These are phyloP conservation scores for Brachionus koreanus DNA, from an alignment of 1,140 invertebrate species.

Conservation along the genomic window DNA sequence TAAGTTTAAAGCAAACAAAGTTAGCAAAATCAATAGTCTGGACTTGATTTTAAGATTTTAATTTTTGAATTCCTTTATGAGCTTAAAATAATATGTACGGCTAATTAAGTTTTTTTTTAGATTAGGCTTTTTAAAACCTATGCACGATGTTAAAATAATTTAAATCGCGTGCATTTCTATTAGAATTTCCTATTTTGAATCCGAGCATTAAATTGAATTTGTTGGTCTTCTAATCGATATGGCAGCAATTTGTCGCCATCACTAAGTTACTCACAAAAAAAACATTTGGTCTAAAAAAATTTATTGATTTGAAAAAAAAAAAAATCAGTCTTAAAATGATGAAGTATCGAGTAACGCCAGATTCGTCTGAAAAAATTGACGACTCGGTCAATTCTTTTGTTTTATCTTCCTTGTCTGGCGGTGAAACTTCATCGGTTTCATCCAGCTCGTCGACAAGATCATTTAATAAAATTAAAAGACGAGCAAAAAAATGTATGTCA, in stretches of 20 bases:
- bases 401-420: not conserved
- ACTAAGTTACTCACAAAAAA: slow-evolving; percentile 9
- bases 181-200: not conserved
- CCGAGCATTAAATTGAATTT: not conserved
- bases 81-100: not conserved
- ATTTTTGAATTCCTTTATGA: not conserved
- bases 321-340: not conserved
- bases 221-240: not conserved
- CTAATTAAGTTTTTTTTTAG: not conserved
- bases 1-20: not conserved
- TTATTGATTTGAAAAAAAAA: not conserved
- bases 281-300: not conserved
- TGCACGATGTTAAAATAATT: not conserved
- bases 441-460: not conserved
- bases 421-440: not conserved
- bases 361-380: slow-evolving; percentile 32
- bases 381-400: not conserved
- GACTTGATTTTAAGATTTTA: not conserved
- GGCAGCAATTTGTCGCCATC: slow-evolving; percentile 1
- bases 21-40: not conserved
- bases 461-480: not conserved
- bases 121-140: not conserved
- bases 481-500: not conserved
- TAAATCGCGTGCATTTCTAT: slow-evolving; percentile 5
- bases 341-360: slow-evolving; percentile 34